Evolutionary conservation across 2,797 vertebrate species (phyloP).

Genomic region (Gymnothorax reevesii): DNA sequence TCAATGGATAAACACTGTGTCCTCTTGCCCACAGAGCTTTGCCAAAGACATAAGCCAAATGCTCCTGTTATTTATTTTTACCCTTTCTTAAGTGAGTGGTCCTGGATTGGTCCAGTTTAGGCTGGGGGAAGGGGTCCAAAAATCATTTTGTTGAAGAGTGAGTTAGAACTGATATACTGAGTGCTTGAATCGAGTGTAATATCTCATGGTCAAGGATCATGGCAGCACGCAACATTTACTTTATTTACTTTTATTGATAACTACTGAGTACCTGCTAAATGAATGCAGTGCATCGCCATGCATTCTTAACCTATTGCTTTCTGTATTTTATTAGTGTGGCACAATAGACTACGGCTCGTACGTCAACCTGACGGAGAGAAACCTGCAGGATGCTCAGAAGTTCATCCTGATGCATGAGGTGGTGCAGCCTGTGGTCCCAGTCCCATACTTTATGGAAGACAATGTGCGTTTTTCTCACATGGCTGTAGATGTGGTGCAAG

Average conservation of each 20-base stretch:
- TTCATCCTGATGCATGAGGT: conserved; percentile 96
- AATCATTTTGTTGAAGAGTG: conserved; percentile 55
- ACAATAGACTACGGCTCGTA: conserved; percentile 92
- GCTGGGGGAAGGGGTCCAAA: conserved; percentile 50
- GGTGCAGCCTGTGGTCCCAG: conserved; percentile 83
- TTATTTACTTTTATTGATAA: neutral
- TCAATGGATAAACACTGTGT: neutral
- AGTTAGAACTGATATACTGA: conserved; percentile 56
- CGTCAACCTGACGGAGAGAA: conserved; percentile 89
- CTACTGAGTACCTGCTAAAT: neutral
- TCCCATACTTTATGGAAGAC: conserved; percentile 95
- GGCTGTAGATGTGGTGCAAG: conserved; percentile 94
- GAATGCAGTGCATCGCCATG: neutral
- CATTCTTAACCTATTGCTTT: neutral
- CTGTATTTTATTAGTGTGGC: conserved; percentile 75
- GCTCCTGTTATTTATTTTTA: conserved; percentile 39
- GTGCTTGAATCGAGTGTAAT: conserved; percentile 32
- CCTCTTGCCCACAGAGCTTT: conserved; percentile 1
- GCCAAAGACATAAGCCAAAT: neutral
- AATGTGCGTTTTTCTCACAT: conserved; percentile 90
- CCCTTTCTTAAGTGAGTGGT: conserved; percentile 48
- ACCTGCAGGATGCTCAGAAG: conserved; percentile 94
- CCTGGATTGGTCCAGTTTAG: conserved; percentile 55
- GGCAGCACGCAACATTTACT: neutral
- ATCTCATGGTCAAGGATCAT: neutral